Conservation (phyloP, 1,140 invertebrate genomes). For the Drosophila pandora region DNA sequence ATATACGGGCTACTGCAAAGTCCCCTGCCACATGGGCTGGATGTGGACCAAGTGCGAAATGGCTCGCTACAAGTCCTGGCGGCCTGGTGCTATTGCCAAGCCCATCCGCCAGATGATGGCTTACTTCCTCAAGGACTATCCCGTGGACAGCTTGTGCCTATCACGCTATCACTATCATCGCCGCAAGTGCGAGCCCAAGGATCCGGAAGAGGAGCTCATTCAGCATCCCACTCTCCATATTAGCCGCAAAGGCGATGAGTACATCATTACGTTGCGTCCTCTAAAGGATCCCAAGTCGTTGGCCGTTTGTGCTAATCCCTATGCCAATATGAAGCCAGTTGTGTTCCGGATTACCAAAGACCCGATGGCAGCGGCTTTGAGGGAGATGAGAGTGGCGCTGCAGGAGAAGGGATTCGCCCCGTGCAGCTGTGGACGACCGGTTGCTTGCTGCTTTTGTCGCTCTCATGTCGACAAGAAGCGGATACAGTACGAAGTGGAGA, state of each 20-base stretch:
- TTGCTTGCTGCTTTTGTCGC: conserved; percentile 68
- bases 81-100: conserved; percentile 72
- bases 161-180: conserved; percentile 48
- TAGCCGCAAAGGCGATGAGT: conserved; percentile 66
- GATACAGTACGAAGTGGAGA: conserved; percentile 42
- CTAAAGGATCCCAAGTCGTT: conserved; percentile 62
- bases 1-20: conserved; percentile 35
- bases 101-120: conserved; percentile 71
- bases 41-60: conserved; percentile 67
- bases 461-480: conserved; percentile 55
- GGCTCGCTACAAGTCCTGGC: conserved; percentile 62
- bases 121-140: conserved; percentile 71
- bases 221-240: conserved; percentile 79
- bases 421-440: conserved; percentile 59
- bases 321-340: conserved; percentile 72
- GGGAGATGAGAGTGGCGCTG: conserved; percentile 45
- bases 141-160: conserved; percentile 48
- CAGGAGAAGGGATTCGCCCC: conserved; percentile 46
- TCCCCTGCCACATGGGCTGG: conserved; percentile 81
- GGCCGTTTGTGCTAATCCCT: conserved; percentile 63
- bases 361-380: conserved; percentile 29
- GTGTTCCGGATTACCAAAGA: conserved; percentile 76
- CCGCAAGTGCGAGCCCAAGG: background rate
- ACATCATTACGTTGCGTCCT: conserved; percentile 70
- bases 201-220: conserved; percentile 29